These are phyloP conservation scores for Nasalis larvatus DNA, from an alignment of 2,113 vertebrate genomes.

Conservation along the genomic window DNA sequence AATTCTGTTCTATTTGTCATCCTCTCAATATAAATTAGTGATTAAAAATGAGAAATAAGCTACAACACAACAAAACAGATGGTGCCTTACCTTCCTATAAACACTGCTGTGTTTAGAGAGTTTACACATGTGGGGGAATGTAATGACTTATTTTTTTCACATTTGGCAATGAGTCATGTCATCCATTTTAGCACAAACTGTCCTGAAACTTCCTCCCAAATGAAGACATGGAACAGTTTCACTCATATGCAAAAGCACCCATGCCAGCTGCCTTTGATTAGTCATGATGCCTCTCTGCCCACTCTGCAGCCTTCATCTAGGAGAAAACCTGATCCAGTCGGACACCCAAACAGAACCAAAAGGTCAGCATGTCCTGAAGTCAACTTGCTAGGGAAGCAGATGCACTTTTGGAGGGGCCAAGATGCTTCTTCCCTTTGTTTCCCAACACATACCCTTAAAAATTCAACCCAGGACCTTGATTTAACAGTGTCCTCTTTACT, in stretches of 20 bases:
- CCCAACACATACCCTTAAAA: background rate
- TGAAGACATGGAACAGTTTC: background rate
- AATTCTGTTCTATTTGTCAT: constrained; percentile 5
- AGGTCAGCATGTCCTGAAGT: rapidly evolving
- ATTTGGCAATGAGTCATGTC: constrained; percentile 10
- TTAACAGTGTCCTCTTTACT: background rate
- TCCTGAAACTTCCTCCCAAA: background rate
- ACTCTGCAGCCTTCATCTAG: background rate
- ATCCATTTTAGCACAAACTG: background rate
- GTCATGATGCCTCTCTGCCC: background rate
- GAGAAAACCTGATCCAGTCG: rapidly evolving
- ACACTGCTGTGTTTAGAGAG: background rate
- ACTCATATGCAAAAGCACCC: background rate
- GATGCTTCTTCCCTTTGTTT: background rate
- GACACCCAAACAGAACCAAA: background rate
- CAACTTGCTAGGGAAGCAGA: background rate
- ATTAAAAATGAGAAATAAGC: constrained; percentile 44
- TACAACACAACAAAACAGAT: background rate
- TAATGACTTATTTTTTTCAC: background rate
- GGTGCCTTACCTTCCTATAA: background rate
- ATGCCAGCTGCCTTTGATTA: background rate
- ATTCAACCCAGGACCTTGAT: background rate
- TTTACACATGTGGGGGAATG: background rate
- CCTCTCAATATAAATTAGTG: background rate
- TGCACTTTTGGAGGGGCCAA: background rate